Evolutionary conservation across 2,113 vertebrate genomes (phyloP).

Genomic region (Galbula dea): DNA sequence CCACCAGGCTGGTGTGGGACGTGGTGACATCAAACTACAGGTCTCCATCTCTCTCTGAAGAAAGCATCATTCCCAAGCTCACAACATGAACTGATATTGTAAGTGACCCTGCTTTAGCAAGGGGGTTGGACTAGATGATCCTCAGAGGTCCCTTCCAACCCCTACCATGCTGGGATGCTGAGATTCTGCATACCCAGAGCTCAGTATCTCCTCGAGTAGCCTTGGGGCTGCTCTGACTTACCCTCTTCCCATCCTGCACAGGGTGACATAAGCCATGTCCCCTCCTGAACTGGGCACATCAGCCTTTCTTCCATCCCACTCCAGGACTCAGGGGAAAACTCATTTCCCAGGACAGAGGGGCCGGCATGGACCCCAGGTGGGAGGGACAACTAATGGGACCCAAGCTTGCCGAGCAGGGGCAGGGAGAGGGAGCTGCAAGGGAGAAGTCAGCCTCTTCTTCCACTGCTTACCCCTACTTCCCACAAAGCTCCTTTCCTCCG

Average conservation of each 20-base stretch:
- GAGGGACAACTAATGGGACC: not conserved
- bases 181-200: not conserved
- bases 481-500: not conserved
- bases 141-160: no score
- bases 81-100: not conserved
- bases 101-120: no score
- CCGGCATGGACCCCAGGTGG: accelerated
- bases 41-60: not conserved
- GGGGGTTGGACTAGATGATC: no score
- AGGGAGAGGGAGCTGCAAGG: not conserved
- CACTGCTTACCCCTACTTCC: not conserved
- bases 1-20: accelerated
- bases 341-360: not conserved
- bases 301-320: not conserved
- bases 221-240: not conserved
- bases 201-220: not conserved
- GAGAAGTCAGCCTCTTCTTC: not conserved
- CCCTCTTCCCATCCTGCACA: accelerated
- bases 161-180: no score
- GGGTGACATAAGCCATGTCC: not conserved
- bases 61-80: not conserved
- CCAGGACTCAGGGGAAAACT: not conserved
- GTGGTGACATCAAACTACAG: accelerated
- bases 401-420: not conserved
- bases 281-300: not conserved